Percentiles rank a stretch among this genome's conserved stretches.
phyloP scores from a whole-genome alignment of 2,888 invertebrate species.

The Temnothorax unifasciatus region DNA sequence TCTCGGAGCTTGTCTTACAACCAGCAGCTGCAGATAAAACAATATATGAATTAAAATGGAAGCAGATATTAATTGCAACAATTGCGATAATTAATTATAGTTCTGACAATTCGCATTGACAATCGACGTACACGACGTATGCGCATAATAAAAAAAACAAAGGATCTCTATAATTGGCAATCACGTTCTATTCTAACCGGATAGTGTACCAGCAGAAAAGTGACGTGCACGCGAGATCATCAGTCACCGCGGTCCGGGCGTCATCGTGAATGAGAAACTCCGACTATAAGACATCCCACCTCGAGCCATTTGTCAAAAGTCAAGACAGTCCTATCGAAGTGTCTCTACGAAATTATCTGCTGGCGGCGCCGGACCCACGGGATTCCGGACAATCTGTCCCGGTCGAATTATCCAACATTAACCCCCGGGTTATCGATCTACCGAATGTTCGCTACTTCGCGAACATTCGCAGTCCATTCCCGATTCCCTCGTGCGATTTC shows the following conservation, averaged over 20 bases:
- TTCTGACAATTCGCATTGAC: not conserved
- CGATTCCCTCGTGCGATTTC: conserved; percentile 58
- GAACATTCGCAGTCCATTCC: conserved; percentile 21
- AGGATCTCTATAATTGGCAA: conserved; percentile 59
- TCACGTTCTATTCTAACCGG: conserved; percentile 63
- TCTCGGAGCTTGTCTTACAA: conserved; percentile 58
- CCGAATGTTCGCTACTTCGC: conserved; percentile 54
- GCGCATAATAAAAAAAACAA: conserved; percentile 1
- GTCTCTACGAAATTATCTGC: conserved; percentile 71
- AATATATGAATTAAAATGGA: not conserved
- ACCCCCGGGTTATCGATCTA: conserved; percentile 72
- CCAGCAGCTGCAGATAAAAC: conserved; percentile 34
- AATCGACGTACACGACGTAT: not conserved
- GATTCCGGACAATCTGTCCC: conserved; percentile 75
- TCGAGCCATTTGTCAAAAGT: conserved; percentile 81
- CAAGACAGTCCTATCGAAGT: conserved; percentile 75
- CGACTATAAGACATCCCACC: conserved; percentile 76
- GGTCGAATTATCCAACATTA: conserved; percentile 77
- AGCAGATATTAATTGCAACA: not conserved
- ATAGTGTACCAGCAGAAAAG: conserved; percentile 72
- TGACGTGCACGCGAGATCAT: conserved; percentile 75
- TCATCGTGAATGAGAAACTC: conserved; percentile 74
- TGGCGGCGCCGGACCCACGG: conserved; percentile 63
- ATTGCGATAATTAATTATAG: not conserved
- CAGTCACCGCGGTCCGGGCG: conserved; percentile 74